phyloP scores from a whole-genome alignment of 2,797 vertebrate genomes.

The Tiaroga cobitis region DNA sequence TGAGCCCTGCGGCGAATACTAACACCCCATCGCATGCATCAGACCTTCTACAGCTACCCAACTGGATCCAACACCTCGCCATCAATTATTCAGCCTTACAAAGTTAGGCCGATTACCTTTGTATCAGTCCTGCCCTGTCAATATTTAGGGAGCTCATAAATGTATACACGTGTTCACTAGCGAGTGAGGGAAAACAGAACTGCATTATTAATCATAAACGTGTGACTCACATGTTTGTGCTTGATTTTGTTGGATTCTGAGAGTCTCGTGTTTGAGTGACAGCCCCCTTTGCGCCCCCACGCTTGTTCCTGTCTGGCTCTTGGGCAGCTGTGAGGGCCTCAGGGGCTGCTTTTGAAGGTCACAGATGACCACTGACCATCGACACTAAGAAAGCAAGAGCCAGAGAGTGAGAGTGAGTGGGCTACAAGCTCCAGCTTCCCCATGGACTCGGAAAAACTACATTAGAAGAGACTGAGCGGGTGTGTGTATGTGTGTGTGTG shows the following conservation, averaged over 20 bases:
- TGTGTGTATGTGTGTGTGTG: conserved; percentile 6
- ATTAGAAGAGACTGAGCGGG: conserved; percentile 6
- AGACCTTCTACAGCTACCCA: conserved; percentile 38
- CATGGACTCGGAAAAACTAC: conserved; percentile 17
- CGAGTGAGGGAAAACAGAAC: conserved; percentile 8
- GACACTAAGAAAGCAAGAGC: conserved; percentile 8
- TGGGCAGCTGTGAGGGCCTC: conserved; percentile 31
- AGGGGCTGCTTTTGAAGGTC: conserved; percentile 68
- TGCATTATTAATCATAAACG: conserved; percentile 51
- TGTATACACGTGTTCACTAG: neutral
- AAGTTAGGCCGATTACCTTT: conserved; percentile 54
- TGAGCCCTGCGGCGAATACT: conserved; percentile 44
- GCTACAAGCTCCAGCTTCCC: conserved; percentile 39
- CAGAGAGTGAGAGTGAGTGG: conserved; percentile 15
- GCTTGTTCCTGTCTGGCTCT: neutral
- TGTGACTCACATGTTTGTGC: conserved; percentile 17
- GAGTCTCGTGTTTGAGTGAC: conserved; percentile 42
- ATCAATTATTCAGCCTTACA: conserved; percentile 64
- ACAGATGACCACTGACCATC: conserved; percentile 54
- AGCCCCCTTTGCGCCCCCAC: conserved; percentile 16
- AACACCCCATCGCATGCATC: conserved; percentile 39
- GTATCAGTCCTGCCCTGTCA: conserved; percentile 52
- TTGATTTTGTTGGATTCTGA: neutral
- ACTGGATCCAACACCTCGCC: conserved; percentile 48
- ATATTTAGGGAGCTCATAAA: conserved; percentile 50